A percentile compares a stretch with the other conserved stretches of the same genome.
Evolutionary conservation across 2,113 vertebrate genomes (phyloP).

Genomic region (Prionailurus viverrinus): DNA sequence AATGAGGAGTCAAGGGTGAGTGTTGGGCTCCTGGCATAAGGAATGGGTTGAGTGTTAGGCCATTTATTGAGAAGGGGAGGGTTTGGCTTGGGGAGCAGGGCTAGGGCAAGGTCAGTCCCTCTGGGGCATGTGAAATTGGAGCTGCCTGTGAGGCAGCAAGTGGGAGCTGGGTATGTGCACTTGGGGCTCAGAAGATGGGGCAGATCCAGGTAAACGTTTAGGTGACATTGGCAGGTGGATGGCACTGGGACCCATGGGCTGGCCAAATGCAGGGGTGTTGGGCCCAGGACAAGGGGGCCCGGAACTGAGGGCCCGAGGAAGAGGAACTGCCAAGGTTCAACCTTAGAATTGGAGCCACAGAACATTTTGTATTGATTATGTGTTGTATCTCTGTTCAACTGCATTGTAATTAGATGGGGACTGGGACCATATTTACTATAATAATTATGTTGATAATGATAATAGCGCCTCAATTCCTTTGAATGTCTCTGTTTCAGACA

Average conservation of each 20-base stretch:
- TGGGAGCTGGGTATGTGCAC: background rate
- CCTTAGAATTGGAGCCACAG: background rate
- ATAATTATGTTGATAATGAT: background rate
- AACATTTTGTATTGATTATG: background rate
- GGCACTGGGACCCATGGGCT: too few species aligned
- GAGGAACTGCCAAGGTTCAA: background rate
- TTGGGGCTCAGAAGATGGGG: background rate
- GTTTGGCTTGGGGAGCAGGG: background rate
- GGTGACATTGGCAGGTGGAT: background rate
- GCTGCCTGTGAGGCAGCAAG: background rate
- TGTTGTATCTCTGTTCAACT: background rate
- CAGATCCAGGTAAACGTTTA: background rate
- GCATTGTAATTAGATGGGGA: background rate
- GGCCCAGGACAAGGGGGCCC: background rate
- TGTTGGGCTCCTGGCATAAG: background rate
- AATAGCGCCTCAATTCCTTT: background rate
- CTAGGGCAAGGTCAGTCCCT: background rate
- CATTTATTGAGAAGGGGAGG: background rate
- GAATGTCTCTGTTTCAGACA: background rate
- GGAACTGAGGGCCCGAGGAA: background rate
- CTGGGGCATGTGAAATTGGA: background rate
- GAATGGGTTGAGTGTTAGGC: background rate
- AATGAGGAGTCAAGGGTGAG: background rate
- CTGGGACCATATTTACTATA: background rate
- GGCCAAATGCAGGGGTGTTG: background rate